Base-by-base conservation (phyloP, 2,113 vertebrate species). In the Odocoileus virginianus region DNA sequence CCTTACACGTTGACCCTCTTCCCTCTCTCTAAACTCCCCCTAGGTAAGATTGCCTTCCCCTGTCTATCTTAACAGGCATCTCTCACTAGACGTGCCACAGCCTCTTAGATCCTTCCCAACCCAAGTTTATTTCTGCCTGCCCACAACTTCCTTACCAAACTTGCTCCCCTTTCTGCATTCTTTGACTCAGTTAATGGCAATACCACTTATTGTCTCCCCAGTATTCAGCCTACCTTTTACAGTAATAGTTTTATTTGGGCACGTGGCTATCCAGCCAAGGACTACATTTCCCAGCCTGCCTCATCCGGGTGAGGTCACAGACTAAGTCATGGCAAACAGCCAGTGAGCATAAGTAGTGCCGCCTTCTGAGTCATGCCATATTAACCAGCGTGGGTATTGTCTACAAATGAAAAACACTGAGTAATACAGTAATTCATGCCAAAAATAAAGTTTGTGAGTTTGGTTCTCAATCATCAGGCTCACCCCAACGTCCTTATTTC, bases 111-210 rank as follows among this genome's bases (percentile, higher is more conserved):
- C 12, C 2, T 90, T 89, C 4, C 54, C 19, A 85, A 86, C 21
- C 50, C 54, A 95, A 85, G 89, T 5, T 58, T 86, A 79, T 52
- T 92, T 67, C 58, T 92, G 89, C 30, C 28, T 89, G n/a, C 12
- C 43, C 30, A 83, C 40, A 93, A 79, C 43, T 19, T 33, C 19
- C 40, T 76, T 76, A 50, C 43, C 67, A 83, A 71, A 79, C 25
- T 58, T 95, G 11, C 7, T 67, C 28, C 55, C 89, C 28, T 94
- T 89, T 88, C 76, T 89, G 5, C 45, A 76, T 92, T 89, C 43
- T 67, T 95, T 36, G 52, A 43, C 60, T 95, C 50, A 36, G 28
- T 92, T 89, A 88, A 40, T 83, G 79, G 36, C 91, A 97, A 94
- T n/a, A 89, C 4, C 40, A 87, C 28, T 54, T 19, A 60, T 74